A percentile compares a stretch with the other conserved stretches of the same genome.
Conservation (phyloP, 2,113 vertebrate genomes). For the Albula glossodonta region DNA sequence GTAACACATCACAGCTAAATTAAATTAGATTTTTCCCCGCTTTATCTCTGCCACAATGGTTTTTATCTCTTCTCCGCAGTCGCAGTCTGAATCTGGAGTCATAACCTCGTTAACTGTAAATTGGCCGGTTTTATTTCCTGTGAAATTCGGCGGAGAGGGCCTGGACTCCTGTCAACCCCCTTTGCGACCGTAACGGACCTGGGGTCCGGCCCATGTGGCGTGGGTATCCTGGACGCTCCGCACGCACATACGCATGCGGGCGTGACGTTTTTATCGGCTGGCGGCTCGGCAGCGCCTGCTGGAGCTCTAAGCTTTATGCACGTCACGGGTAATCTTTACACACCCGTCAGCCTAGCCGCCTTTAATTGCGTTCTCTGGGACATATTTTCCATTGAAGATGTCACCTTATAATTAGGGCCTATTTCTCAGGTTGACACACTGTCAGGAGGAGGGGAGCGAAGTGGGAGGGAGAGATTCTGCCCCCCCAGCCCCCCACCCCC, state of each 20-base stretch:
- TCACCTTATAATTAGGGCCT: conserved; percentile 65
- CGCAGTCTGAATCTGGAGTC: neutral
- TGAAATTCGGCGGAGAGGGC: neutral
- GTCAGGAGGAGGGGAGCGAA: neutral
- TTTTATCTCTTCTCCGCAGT: conserved; percentile 21
- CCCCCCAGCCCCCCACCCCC: neutral
- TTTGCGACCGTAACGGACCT: neutral
- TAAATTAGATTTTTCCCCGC: conserved; percentile 61
- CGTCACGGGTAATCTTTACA: conserved; percentile 59
- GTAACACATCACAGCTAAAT: conserved; percentile 63
- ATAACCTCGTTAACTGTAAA: neutral
- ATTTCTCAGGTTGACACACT: conserved; percentile 41
- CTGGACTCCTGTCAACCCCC: neutral
- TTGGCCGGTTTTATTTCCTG: neutral
- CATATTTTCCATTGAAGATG: conserved; percentile 69
- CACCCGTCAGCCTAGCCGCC: conserved; percentile 59
- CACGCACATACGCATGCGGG: neutral
- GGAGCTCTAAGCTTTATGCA: neutral
- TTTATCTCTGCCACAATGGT: conserved; percentile 21
- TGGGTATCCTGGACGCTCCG: no score
- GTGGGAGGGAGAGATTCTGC: neutral
- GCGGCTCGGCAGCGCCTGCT: neutral
- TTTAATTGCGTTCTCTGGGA: conserved; percentile 67
- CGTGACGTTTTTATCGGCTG: neutral
- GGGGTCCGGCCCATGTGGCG: neutral